Evolutionary conservation across 2,888 invertebrate genomes (phyloP), one percentile per base, ranked within the genome.

Genomic region (Zaprionus lineosus): DNA sequence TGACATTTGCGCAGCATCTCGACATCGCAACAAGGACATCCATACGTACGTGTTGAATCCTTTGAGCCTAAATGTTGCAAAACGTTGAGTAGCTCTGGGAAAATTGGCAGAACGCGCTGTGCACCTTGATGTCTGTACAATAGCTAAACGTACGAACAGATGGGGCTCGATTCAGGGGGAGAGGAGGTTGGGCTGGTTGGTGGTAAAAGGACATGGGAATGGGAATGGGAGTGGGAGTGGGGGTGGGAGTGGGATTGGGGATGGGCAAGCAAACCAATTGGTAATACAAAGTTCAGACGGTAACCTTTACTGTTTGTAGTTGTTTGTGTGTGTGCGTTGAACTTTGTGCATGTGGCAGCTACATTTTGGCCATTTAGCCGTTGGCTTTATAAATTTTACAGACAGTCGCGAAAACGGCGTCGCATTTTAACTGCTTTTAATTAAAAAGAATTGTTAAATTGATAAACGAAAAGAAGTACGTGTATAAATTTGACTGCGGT

Each of bases 401-500:
- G 69, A 73, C 78, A 77, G 59, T 56, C 40, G 72, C 64, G 48
- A 50, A 39, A 31, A 40, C 72, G 68, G 74, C 66, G 74, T 74
- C 67, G 52, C 43, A 43, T 67, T 70, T 74, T 63, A 77, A 81
- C 73, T 56, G 64, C 63, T 83, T 83, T 84, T 81, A 81, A 81
- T 81, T 81, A 84, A 73, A 74, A 81, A 66, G 57, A 24, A 50
- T 46, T 41, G 46, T 31, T 19, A 43, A 43, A 44, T 50, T 73
- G 51, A 64, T 60, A 64, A 64, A 64, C 44, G 48, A 28, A 19
- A 52, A 15, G 21, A 51, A 36, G 33, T 29, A 53, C 47, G 48
- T 19, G 44, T 33, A 11, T 2, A 19, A 5, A 21, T 21, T 5
- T 21, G 7, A 5, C 21, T 21, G 3, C 7, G 3, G 7, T 21